Conservation (phyloP, 2,888 invertebrate species). For the Drosophila aldrichi region DNA sequence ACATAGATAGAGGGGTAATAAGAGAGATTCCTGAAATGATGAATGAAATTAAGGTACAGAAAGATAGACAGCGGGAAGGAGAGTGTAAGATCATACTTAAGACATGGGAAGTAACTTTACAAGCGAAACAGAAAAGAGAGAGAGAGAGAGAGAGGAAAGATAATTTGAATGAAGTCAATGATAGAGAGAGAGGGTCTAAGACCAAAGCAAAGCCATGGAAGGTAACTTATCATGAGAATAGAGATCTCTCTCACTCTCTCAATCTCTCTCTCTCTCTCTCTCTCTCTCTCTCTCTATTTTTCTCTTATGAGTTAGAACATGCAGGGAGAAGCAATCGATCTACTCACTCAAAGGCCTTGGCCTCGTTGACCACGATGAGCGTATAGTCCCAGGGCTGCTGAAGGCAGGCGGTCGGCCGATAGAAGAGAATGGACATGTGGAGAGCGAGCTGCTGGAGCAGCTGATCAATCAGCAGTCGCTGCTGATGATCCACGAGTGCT, state of each 20-base stretch:
- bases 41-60: no score
- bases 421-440: conserved; percentile 60
- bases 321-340: not conserved
- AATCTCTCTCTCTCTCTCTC: no score
- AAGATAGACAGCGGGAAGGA: no score
- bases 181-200: not conserved
- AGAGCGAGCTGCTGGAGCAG: conserved; percentile 50
- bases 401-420: not conserved
- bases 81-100: no score
- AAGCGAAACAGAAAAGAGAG: no score
- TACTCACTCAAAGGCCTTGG: conserved; percentile 66
- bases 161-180: no score
- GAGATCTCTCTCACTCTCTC: no score
- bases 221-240: not conserved
- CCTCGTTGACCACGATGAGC: conserved; percentile 71
- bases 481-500: conserved; percentile 30
- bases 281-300: no score
- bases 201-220: not conserved
- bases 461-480: conserved; percentile 58
- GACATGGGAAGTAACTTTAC: no score
- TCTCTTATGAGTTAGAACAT: no score
- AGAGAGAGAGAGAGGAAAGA: not conserved
- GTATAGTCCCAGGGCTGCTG: conserved; percentile 68
- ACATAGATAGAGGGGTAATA: no score
- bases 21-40: no score